phyloP scores from a whole-genome alignment of 92 coral and sea anemone species.

The Paragorgia papillata region DNA sequence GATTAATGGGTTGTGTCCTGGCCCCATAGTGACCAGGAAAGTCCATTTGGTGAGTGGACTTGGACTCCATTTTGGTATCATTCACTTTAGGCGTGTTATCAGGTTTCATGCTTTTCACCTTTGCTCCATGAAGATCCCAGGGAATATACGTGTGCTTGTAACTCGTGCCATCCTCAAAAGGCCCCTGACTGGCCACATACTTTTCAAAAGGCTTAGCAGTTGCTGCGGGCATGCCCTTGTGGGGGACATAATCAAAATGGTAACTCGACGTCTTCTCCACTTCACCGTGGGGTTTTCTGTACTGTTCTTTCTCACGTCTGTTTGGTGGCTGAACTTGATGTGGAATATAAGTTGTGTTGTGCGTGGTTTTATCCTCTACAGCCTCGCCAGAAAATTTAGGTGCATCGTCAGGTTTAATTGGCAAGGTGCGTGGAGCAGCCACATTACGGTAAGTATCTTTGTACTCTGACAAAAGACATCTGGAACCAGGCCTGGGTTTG shows the following conservation, averaged over 20 bases:
- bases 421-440: conserved; percentile 71
- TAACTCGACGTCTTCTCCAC: conserved; percentile 85
- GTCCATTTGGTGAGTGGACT: conserved; percentile 86
- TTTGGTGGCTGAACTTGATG: conserved; percentile 79
- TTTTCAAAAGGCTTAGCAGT: conserved; percentile 84
- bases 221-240: conserved; percentile 74
- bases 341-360: conserved; percentile 75
- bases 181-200: conserved; percentile 72
- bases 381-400: conserved; percentile 82
- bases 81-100: conserved; percentile 63
- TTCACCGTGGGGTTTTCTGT: conserved; percentile 78
- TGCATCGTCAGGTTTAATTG: conserved; percentile 87
- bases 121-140: conserved; percentile 82
- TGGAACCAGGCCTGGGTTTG: conserved; percentile 66
- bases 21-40: conserved; percentile 90
- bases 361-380: conserved; percentile 79
- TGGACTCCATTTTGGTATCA: conserved; percentile 89
- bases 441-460: conserved; percentile 87
- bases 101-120: conserved; percentile 86
- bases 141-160: conserved; percentile 94
- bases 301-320: conserved; percentile 78
- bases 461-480: conserved; percentile 92
- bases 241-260: conserved; percentile 85
- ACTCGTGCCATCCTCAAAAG: conserved; percentile 85
- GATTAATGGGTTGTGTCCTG: conserved; percentile 77